Percentiles rank a stretch among this genome's conserved stretches.
Evolutionary conservation across 2,113 vertebrate genomes (phyloP).

Genomic region (Dunckerocampus dactyliophorus): DNA sequence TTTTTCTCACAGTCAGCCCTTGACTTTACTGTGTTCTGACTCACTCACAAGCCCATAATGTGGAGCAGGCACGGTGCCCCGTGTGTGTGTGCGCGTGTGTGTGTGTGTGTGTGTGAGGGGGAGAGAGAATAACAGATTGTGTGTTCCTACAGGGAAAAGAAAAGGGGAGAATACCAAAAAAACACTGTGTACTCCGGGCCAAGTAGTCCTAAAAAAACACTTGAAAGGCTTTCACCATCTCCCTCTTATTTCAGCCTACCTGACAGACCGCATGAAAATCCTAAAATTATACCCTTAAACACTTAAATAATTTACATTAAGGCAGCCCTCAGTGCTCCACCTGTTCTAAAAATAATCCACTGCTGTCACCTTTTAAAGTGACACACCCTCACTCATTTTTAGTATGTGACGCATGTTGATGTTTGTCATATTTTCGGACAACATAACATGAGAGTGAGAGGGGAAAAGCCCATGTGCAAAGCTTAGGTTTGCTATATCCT

Average conservation of each 20-base stretch:
- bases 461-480: slow-evolving; percentile 4
- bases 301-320: slow-evolving; percentile 26
- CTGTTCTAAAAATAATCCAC: slow-evolving; percentile 5
- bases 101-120: slow-evolving; percentile 12
- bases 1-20: slow-evolving; percentile 52
- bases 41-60: slow-evolving; percentile 54
- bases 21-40: slow-evolving; percentile 59
- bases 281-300: slow-evolving; percentile 21
- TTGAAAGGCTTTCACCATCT: slow-evolving; percentile 21
- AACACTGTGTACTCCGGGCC: slow-evolving; percentile 34
- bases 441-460: background rate
- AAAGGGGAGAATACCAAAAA: slow-evolving; percentile 1
- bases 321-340: background rate
- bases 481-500: slow-evolving; percentile 34
- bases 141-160: slow-evolving; percentile 26
- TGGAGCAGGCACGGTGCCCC: slow-evolving; percentile 37
- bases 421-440: slow-evolving; percentile 8
- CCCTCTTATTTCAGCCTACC: slow-evolving; percentile 7
- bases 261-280: slow-evolving; percentile 14
- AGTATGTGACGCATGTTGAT: background rate
- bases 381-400: slow-evolving; percentile 1
- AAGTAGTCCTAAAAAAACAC: slow-evolving; percentile 18
- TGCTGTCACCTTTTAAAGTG: slow-evolving; percentile 1
- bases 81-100: slow-evolving; percentile 21
- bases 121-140: slow-evolving; percentile 44